Evolutionary conservation across 2,797 vertebrate genomes (phyloP), one percentile per base, ranked within the genome.

Genomic region (Catostomus latipinnis): DNA sequence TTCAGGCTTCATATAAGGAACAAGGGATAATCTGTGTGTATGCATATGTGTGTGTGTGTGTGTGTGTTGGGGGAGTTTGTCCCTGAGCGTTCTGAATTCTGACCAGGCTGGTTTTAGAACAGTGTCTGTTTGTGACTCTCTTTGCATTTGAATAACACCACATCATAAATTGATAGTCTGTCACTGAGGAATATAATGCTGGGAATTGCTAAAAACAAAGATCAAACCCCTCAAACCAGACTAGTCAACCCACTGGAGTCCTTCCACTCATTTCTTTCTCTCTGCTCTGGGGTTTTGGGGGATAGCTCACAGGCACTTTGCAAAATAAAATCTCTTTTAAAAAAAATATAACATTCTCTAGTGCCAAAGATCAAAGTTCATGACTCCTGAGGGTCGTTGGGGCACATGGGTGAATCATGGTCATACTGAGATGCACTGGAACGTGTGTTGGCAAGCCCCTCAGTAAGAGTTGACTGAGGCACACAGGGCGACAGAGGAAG

Each of bases 341-440:
- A 70, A 72, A 77, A 52, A 71, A 82, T 70, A 61, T 52, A 72
- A 61, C 56, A 46, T 83, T 80, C 67, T 85, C 71, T 80, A 78
- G 81, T 81, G 84, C 78, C 84, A 75, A 65, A 65, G 56, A 71
- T 86, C 72, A 82, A 82, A 76, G 49, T 78, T 71, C 71, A 86
- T 60, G 82, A 82, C 84, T 86, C 84, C 88, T 88, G 89, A 91
- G 92, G 90, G 92, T 86, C 88, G 83, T 66, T 61, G 68, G 80
- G 43, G 82, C 56, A 80, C 82, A 76, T 72, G 70, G 72, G 62
- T 74, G 77, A 61, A 66, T 68, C 18, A 68, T 12, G 9, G 13
- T 74, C 70, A 75, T 49, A 34, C n/a, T 81, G n/a, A 52, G 54
- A 79, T 57, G 57, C 45, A 56, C 53, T 18, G 62, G 68, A 63